Conservation (phyloP, 2,113 vertebrate species). For the Montifringilla adamsi region DNA sequence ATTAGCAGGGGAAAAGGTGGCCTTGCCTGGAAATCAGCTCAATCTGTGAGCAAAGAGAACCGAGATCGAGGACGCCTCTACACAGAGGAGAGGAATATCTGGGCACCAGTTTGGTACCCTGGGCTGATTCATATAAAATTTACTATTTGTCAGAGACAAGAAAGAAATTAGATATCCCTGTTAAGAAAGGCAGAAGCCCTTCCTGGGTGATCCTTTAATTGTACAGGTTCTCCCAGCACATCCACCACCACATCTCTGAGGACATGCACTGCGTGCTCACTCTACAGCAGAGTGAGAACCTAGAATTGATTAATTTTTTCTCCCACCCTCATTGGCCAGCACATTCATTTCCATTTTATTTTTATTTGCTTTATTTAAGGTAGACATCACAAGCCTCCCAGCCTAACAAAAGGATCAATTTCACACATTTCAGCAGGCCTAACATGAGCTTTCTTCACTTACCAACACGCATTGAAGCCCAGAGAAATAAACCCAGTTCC, state of each 20-base stretch:
- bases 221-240: not conserved
- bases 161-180: not conserved
- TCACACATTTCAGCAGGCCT: not conserved
- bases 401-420: not conserved
- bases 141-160: not conserved
- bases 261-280: rapidly evolving
- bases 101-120: not conserved
- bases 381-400: not conserved
- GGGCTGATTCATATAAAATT: not conserved
- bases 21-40: not conserved
- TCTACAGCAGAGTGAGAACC: not conserved
- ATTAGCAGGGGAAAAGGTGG: not conserved
- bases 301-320: not conserved
- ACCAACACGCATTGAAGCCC: not conserved
- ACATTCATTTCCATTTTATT: not conserved
- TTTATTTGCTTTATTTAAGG: not conserved
- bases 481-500: not conserved
- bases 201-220: not conserved
- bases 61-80: not conserved
- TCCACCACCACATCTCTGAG: not conserved
- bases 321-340: not conserved
- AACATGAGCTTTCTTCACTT: not conserved
- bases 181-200: not conserved
- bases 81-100: not conserved
- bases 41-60: not conserved